Evolutionary conservation across 2,888 invertebrate genomes (phyloP), one percentile per base, ranked within the genome.

Genomic region (Osmoderma eremita): DNA sequence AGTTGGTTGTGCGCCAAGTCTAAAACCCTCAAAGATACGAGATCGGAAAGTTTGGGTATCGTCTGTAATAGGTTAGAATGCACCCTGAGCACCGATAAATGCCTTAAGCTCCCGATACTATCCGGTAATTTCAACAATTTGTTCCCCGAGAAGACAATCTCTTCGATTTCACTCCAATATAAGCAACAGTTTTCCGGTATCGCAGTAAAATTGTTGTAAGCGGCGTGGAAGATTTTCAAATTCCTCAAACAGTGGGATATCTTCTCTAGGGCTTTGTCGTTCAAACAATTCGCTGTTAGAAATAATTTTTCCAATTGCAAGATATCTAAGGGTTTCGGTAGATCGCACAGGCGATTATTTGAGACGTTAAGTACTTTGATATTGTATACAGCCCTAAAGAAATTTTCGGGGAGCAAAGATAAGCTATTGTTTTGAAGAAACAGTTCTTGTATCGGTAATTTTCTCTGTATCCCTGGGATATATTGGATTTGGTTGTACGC

Each of bases 1-100:
- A 94, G 81, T 78, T 93, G 92, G 79, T 94, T 94, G 77, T 94
- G 93, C 0, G 94, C 93, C 73, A 94, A 85, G 81, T 94, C 94
- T 67, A 94, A 83, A 15, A 94, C 92, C 83, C 91, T 89, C 3
- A 94, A 83, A 1, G 90, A 88, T 36, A 86, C 84, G 75, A 92
- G 87, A 78, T 89, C 90, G n/a, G 90, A 90, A 75, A 94, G 87
- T 78, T 88, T 88, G 0, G 94, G 94, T 56, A 91, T 90, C 24
- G 87, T 87, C 71, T 91, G 86, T 62, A 94, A 82, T 73, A 91
- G 86, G 80, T 94, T 94, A 0, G 93, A 93, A 81, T 94, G 94
- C 3, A 94, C 90, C 74, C 94, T 85, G 58, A 95, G 84, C 13
- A 94, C 88, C 74, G 87, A 86, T 24, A 95, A 84, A 76, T 91